Evolutionary conservation across 2,113 vertebrate species (phyloP).

Genomic region (Chroicocephalus ridibundus): DNA sequence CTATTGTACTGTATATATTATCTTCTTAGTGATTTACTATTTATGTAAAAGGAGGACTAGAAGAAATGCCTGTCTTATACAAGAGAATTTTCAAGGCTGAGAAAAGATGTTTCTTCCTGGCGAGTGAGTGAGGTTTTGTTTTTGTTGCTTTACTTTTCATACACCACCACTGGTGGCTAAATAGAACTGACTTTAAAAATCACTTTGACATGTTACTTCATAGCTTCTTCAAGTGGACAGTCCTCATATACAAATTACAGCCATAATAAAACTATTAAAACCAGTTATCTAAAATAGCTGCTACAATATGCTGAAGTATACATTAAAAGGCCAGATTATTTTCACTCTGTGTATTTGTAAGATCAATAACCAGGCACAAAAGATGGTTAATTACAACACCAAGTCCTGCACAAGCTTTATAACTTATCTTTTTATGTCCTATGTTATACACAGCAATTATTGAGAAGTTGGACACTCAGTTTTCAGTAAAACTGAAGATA

Average conservation of each 20-base stretch:
- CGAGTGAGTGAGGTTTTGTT: neutral
- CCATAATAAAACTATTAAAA: conserved; percentile 31
- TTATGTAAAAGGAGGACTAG: conserved; percentile 10
- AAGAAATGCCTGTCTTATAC: conserved; percentile 1
- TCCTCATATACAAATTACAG: conserved; percentile 6
- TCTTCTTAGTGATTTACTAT: neutral
- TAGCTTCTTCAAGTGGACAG: neutral
- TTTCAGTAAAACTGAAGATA: neutral
- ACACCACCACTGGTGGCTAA: neutral
- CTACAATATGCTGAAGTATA: conserved; percentile 59
- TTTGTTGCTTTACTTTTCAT: neutral
- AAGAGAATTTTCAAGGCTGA: neutral
- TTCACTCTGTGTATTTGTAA: neutral
- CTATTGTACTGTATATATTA: neutral
- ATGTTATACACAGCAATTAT: neutral
- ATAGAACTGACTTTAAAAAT: neutral
- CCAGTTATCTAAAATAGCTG: conserved; percentile 50
- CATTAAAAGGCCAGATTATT: conserved; percentile 16
- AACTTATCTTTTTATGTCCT: conserved; percentile 3
- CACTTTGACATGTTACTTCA: neutral
- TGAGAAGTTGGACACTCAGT: neutral
- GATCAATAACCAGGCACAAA: neutral
- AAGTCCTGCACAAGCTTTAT: conserved; percentile 41
- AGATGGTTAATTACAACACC: conserved; percentile 41
- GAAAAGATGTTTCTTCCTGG: neutral